Base-by-base conservation (phyloP, 2,797 vertebrate species). In the Sparus aurata region DNA sequence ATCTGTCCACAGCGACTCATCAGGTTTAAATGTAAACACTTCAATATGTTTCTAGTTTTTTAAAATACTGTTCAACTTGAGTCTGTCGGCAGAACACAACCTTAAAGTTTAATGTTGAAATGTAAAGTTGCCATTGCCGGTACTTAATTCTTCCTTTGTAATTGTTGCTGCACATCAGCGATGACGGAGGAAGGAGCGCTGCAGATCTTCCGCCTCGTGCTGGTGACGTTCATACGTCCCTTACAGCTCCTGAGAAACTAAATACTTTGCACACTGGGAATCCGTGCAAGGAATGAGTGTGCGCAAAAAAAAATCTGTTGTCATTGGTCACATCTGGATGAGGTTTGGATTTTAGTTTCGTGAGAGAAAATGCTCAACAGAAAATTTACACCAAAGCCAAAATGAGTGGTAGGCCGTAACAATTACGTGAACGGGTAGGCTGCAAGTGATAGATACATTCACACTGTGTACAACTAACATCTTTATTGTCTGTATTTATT, bases 61-160 rank as follows among this genome's bases (percentile, higher is more conserved):
- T 11, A 38, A 38, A 62, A 59, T 5, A 18, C 11, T 43, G 58
- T 17, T 65, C 18, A 27, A 13, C 45, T 25, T 30, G 15, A 72
- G 62, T n/a, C 60, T 57, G 18, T 67, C 18, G 49, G 72, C 57
- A 65, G 38, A 25, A 25, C 25, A 25, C 25, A 25, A 62, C 58
- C 59, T 79, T 27, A 18, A 47, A 60, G 46, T 55, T 62, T 16
- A 53, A 69, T 76, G 54, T 41, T 69, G 46, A 77, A 78, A 77
- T 49, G 6, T 45, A 15, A 63, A 62, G 16, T 60, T 68, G 58
- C 57, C 68, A 18, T 64, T 67, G 43, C 50, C 17, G 5, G 63
- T 45, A 25, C 22, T 59, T 38, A 2, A 63, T 49, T 38, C 12
- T 5, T 49, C 67, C 57, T 73, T 73, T 75, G 73, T 20, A 68